Evolutionary conservation across 1,140 invertebrate genomes (phyloP).

Genomic region (Leptestheria dahalacensis): DNA sequence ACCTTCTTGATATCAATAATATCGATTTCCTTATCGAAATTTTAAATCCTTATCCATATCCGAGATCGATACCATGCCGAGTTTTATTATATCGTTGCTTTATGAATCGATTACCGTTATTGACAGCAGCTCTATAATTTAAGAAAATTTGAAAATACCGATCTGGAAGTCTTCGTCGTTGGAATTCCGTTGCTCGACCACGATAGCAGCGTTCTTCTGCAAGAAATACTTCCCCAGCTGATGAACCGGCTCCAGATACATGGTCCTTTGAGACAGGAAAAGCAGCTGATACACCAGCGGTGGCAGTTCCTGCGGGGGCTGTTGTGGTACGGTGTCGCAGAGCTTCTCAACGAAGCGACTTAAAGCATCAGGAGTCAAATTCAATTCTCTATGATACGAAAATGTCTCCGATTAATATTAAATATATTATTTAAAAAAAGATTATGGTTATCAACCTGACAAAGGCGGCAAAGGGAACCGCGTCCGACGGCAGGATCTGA

Average conservation of each 20-base stretch:
- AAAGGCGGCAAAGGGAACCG: conserved; percentile 4
- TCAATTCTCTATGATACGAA: background rate
- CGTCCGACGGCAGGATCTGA: background rate
- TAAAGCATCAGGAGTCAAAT: background rate
- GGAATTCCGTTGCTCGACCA: background rate
- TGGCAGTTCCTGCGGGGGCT: conserved; percentile 2
- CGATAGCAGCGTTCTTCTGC: background rate
- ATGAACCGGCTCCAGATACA: background rate
- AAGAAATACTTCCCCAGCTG: conserved; percentile 4
- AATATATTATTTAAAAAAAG: background rate
- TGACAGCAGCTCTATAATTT: too few relatives aligned
- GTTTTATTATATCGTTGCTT: too few relatives aligned
- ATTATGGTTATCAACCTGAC: background rate
- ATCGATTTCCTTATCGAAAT: too few relatives aligned
- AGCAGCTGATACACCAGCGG: conserved; percentile 8
- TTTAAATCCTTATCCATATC: too few relatives aligned
- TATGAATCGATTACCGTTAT: too few relatives aligned
- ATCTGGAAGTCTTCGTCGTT: background rate
- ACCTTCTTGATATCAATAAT: too few relatives aligned
- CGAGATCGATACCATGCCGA: too few relatives aligned
- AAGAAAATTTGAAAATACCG: too few relatives aligned
- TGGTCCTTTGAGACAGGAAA: background rate
- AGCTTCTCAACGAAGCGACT: background rate
- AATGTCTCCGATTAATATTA: too few relatives aligned
- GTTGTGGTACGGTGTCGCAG: background rate